A percentile compares a stretch with the other conserved stretches of the same genome.
phyloP scores from a whole-genome alignment of 2,113 vertebrate species.

The Acrocephalus kingi region DNA sequence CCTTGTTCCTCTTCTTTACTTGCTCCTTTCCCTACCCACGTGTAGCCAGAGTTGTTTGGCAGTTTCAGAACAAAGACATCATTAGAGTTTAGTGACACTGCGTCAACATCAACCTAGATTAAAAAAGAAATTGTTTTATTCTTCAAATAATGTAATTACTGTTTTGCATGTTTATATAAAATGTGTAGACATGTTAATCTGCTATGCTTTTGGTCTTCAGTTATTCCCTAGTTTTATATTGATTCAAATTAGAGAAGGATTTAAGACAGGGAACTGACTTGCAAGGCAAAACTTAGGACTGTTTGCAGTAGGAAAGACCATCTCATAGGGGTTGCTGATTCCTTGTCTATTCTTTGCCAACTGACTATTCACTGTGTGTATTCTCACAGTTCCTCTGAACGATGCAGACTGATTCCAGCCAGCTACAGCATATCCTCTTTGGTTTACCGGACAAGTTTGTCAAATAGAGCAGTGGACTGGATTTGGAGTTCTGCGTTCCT shows the following conservation, averaged over 20 bases:
- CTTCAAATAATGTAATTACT: background rate
- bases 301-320: background rate
- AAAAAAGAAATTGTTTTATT: background rate
- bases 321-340: background rate
- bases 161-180: background rate
- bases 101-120: constrained; percentile 79
- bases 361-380: background rate
- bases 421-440: background rate
- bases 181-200: background rate
- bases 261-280: background rate
- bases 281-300: background rate
- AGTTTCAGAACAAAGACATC: constrained; percentile 88
- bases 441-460: background rate
- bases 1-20: constrained; percentile 83
- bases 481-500: background rate
- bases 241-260: background rate
- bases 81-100: constrained; percentile 87
- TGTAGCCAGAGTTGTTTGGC: constrained; percentile 74
- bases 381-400: background rate
- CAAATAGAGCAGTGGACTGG: background rate
- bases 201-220: background rate
- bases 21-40: constrained; percentile 87
- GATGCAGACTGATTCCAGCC: background rate
- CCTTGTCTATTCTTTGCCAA: background rate
- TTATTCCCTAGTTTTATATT: background rate